Percentiles rank a stretch among this genome's conserved stretches.
These are phyloP conservation scores for Craseonycteris thonglongyai DNA, from an alignment of 2,113 vertebrate genomes.

Conservation along the genomic window DNA sequence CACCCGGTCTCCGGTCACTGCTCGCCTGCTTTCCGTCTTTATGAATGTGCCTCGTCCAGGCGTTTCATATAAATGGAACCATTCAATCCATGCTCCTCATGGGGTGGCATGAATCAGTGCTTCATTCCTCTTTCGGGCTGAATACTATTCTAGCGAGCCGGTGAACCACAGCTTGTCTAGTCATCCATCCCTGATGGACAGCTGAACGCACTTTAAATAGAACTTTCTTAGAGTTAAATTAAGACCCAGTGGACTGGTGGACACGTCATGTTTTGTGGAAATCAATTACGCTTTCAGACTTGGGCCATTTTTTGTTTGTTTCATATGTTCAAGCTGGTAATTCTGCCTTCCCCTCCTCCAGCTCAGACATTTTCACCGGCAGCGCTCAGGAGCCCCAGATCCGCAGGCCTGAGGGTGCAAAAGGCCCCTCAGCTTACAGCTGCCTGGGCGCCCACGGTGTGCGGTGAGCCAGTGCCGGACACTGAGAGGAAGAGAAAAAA, in stretches of 20 bases:
- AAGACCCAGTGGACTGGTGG: not conserved
- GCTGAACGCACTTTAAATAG: not conserved
- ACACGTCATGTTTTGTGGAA: not conserved
- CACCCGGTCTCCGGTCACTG: not conserved
- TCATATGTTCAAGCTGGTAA: not conserved
- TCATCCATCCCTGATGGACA: not conserved
- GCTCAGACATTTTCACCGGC: not conserved
- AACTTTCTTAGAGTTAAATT: not conserved
- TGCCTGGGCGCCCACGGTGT: not conserved
- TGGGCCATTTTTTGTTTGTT: not conserved
- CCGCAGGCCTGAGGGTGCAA: too few species aligned
- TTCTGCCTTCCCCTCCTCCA: not conserved
- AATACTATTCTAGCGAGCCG: fast-evolving
- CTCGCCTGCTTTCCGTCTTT: not conserved
- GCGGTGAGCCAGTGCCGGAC: not conserved
- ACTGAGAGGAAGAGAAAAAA: not conserved
- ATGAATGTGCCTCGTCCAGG: not conserved
- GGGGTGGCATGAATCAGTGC: fast-evolving
- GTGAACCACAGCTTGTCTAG: not conserved
- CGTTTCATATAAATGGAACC: not conserved
- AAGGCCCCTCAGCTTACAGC: not conserved
- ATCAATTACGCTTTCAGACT: not conserved
- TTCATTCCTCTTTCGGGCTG: not conserved
- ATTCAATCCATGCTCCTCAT: fast-evolving
- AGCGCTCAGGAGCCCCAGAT: not conserved